Evolutionary conservation across 1,140 invertebrate genomes (phyloP), one percentile per base, ranked within the genome.

Genomic region (Cyphomyrmex costatus): DNA sequence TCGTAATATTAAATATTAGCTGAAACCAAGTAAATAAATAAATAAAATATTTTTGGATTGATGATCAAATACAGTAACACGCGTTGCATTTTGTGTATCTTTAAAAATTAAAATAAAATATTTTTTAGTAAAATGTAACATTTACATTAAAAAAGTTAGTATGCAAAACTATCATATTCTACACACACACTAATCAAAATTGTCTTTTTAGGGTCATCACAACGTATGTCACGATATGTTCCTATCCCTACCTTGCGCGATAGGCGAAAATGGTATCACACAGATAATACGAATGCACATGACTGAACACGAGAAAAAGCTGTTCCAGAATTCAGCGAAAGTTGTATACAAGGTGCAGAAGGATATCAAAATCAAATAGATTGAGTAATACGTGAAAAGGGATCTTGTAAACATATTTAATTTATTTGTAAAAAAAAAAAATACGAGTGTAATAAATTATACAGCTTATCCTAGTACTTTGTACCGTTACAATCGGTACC

Each of bases 201-300:
- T 46, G 10, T 86, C 80, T 36, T 66, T 91, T 71, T 77, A 96
- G 96, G 96, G 96, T 36, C 94, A 96, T 60, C 95, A 96, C 86
- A 95, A 95, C 16, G 95, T 97, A 71, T 93, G 95, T n/a, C 87
- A 96, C 6, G 96, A 97, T 36, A 94, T 96, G 21, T 97, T 96
- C 87, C 91, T 97, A 19, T 96, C 96, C 0, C 89, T 97, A n/a
- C 96, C 96, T 6, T 96, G 95, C 71, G 92, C 95, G 10, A 63
- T 97, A 21, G 96, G 96, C 12, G 95, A 95, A 51, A 95, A 95
- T 83, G 96, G 96, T 8, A 89, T 97, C 68, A 95, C 94, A n/a
- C 94, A 96, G 78, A 93, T 97, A 33, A 91, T 96, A 4, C 94
- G 96, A 70, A 95, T 96, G 91, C 94, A 95, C 1, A 94, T 97